These are phyloP conservation scores for Arenaria interpres DNA, from an alignment of 2,113 vertebrate species.

Conservation along the genomic window DNA sequence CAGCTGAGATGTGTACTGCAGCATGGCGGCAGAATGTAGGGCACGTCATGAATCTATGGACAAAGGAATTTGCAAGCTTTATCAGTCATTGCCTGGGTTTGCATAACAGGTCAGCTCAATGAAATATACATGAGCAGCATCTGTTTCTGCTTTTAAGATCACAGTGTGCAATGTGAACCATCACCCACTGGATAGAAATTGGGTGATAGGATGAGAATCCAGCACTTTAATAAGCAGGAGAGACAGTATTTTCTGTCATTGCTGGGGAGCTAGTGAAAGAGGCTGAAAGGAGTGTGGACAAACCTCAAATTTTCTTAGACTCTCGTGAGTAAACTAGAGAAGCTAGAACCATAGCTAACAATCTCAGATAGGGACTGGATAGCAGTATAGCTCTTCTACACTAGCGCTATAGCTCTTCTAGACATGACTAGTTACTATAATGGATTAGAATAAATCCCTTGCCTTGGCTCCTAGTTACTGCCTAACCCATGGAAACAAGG, in stretches of 20 bases:
- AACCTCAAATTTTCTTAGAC: not conserved
- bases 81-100: constrained; percentile 29
- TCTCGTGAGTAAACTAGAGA: not conserved
- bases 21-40: constrained; percentile 38
- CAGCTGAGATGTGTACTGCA: not conserved
- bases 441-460: not conserved
- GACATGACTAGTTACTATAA: not conserved
- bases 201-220: not conserved
- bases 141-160: constrained; percentile 67
- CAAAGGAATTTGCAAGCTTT: constrained; percentile 47
- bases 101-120: constrained; percentile 15
- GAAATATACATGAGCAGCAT: constrained; percentile 66
- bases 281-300: not conserved
- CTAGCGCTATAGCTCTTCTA: not conserved
- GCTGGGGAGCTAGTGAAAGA: not conserved
- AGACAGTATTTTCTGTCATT: not conserved
- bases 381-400: not conserved
- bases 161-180: constrained; percentile 11
- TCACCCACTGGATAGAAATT: constrained; percentile 1
- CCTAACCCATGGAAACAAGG: not conserved
- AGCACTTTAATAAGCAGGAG: not conserved
- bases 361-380: not conserved
- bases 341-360: not conserved
- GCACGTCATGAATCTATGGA: not conserved
- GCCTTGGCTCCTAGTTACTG: not conserved